A percentile compares a stretch with the other conserved stretches of the same genome.
phyloP scores from a whole-genome alignment of 2,797 vertebrate genomes.

The Sylvilagus floridanus region DNA sequence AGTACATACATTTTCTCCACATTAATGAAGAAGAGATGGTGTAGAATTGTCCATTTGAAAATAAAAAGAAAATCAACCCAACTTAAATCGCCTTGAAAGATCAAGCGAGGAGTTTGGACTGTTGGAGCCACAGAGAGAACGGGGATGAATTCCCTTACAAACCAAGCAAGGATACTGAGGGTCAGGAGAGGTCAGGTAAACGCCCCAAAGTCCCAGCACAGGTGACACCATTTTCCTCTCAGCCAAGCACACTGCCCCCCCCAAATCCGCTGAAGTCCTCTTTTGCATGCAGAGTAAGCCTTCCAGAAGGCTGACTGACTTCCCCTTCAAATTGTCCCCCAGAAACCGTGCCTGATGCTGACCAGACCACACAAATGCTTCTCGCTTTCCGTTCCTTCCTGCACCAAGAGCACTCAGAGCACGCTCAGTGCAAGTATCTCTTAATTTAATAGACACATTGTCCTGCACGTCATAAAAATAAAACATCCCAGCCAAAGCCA shows the following conservation, averaged over 20 bases:
- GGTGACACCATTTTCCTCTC: background rate
- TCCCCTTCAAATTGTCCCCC: background rate
- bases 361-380: fast-evolving
- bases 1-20: conserved; percentile 38
- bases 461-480: background rate
- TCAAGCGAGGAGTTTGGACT: background rate
- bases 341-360: background rate
- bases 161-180: background rate
- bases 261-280: background rate
- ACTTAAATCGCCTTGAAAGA: conserved; percentile 68
- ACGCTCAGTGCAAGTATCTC: background rate
- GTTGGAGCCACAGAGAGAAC: background rate
- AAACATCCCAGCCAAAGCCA: background rate
- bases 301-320: background rate
- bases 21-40: conserved; percentile 75
- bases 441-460: background rate
- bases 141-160: background rate
- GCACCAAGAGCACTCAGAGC: background rate
- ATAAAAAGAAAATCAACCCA: conserved; percentile 76
- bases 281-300: background rate
- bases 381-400: background rate
- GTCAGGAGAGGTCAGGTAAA: background rate
- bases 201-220: background rate
- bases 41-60: conserved; percentile 76
- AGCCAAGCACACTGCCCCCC: background rate